Base-by-base conservation (phyloP, 2,797 vertebrate species). In the Sternotherus odoratus region DNA sequence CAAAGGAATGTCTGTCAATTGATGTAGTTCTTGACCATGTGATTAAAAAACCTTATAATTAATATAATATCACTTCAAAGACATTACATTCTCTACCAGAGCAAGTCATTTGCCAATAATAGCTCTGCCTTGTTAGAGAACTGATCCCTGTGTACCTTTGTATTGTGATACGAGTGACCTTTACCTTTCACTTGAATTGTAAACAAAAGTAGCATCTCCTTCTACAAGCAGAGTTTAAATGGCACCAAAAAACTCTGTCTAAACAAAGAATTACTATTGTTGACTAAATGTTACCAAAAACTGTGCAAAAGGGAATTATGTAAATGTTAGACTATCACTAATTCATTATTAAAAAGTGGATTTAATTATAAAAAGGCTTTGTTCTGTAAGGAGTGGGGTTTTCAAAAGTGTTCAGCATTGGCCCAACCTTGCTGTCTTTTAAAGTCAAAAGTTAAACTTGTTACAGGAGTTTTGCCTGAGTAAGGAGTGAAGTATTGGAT, bases 51-150 rank as follows among this genome's bases (percentile, higher is more conserved):
- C 53, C 53, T 84, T 51, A 79, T 91, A 92, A 94, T 94, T 96
- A 88, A 79, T 89, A 84, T 36, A 92, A 12, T 10, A 85, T 51
- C 19, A 80, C 33, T 91, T 96, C 79, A 88, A 89, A 93, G 88
- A 36, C 19, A 39, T 48, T 77, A 21, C 12, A 28, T 46, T 83
- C 82, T 72, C 53, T 77, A 43, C 48, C 33, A 53, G n/a, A 91
- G 9, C 56, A 81, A 90, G 78, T 93, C 83, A 94, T 72, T 56
- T 86, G 77, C 89, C 95, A 94, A 91, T 90, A 91, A 92, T 93
- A 96, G 51, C 83, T 60, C 24, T 26, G 13, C 50, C 87, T 93
- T 54, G 82, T 1, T 77, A 63, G 82, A 88, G 66, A 91, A 83
- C 5, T 0, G 6, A 60, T 49, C 28, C 1, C 1, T 80, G 23